Conservation (phyloP, 2,113 vertebrate species). For the Cardinalis cardinalis region DNA sequence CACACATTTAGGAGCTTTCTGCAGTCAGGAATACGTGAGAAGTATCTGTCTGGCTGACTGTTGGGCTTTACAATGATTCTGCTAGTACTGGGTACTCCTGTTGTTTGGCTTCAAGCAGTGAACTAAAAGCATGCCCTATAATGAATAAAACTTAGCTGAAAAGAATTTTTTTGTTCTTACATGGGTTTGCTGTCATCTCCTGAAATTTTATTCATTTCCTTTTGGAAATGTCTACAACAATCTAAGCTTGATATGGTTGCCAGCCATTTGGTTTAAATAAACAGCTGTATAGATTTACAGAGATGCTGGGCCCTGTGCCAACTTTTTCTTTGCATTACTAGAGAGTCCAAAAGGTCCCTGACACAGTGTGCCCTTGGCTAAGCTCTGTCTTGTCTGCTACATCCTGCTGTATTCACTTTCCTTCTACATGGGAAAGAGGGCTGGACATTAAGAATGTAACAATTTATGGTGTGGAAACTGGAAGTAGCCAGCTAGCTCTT, state of each 20-base stretch:
- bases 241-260: neutral
- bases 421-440: neutral
- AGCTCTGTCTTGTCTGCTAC: neutral
- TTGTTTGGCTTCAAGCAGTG: constrained; percentile 15
- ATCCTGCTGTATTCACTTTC: neutral
- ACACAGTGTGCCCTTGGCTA: neutral
- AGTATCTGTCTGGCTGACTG: neutral
- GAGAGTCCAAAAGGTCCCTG: neutral
- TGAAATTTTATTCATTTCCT: constrained; percentile 46
- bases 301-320: constrained; percentile 17
- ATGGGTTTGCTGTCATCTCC: constrained; percentile 41
- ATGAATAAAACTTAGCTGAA: constrained; percentile 13
- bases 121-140: constrained; percentile 20
- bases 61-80: neutral
- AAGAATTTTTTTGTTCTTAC: constrained; percentile 44
- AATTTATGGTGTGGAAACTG: constrained; percentile 49
- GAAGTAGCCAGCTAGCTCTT: constrained; percentile 14
- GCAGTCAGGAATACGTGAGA: neutral
- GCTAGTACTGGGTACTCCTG: neutral
- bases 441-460: neutral
- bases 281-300: constrained; percentile 29
- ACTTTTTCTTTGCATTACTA: neutral
- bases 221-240: constrained; percentile 33
- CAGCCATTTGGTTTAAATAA: constrained; percentile 60
- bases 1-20: neutral